Base-by-base conservation (phyloP, 2,113 vertebrate species). In the Probosciger aterrimus region DNA sequence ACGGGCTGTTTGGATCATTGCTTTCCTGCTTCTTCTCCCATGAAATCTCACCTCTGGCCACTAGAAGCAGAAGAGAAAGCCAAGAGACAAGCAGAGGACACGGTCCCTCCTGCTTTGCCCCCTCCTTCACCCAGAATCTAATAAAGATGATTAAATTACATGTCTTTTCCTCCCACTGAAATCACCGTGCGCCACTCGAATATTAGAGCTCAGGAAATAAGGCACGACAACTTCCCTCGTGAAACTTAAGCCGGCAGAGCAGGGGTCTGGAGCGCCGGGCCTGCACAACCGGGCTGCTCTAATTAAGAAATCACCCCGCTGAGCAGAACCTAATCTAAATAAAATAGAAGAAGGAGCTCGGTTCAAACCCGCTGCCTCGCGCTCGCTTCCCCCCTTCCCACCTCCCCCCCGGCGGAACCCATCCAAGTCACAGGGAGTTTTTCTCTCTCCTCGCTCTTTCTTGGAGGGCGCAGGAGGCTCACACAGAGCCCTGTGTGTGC, bases 131-230 rank as follows among this genome's bases (percentile, higher is more conserved):
- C 90, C 96, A 95, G 96, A 98, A 98, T 98, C 98, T 98, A 98
- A 98, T 98, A 98, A 98, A 97, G 97, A 97, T 97, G 98, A 98
- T 98, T 98, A 96, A 98, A 98, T 98, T 98, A 96, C 98, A 97
- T 95, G 97, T 98, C 97, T 97, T 97, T 98, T 98, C 97, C 97
- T 98, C 97, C 96, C 96, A 97, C 96, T 95, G 98, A 98, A 97
- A 98, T 96, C 96, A 94, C 96, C 68, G 92, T 96, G 90, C 97
- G 68, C 97, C 57, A 96, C 97, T 98, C 92, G 96, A 97, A 97
- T 97, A 98, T 97, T 98, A 95, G 97, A 98, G 98, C 98, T 99
- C 98, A 99, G 99, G 98, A 99, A 99, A 99, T 98, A 93, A 97
- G 97, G 97, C 95, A 98, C 95, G 98, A 98, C 98, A 98, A 98